Conservation (phyloP, 2,113 vertebrate genomes). For the Nannobrachium achirus region DNA sequence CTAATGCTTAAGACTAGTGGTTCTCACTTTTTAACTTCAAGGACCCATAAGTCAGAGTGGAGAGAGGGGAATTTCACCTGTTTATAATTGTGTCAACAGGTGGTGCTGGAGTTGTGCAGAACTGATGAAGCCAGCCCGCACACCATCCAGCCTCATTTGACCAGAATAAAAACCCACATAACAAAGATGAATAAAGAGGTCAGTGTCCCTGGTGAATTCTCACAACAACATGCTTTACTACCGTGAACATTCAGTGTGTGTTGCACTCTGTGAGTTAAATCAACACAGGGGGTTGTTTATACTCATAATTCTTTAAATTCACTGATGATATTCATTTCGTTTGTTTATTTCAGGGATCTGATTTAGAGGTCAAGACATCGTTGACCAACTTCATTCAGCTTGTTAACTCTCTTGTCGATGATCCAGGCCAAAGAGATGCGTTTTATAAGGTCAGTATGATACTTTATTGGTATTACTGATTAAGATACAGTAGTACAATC, state of each 20-base stretch:
- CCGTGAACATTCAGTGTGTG: too few relatives aligned
- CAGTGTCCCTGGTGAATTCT: background rate
- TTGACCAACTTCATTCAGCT: slow-evolving; percentile 35
- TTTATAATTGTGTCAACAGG: slow-evolving; percentile 20
- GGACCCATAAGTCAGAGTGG: too few relatives aligned
- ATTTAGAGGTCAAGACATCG: slow-evolving; percentile 28
- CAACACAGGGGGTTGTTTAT: too few relatives aligned
- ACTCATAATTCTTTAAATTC: background rate
- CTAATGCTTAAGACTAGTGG: too few relatives aligned
- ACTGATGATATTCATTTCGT: background rate
- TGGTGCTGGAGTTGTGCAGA: slow-evolving; percentile 57
- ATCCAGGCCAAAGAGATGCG: slow-evolving; percentile 19
- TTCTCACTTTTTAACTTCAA: too few relatives aligned
- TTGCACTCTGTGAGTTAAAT: too few relatives aligned
- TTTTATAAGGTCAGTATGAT: slow-evolving; percentile 50
- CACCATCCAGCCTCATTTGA: slow-evolving; percentile 41
- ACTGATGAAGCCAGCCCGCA: slow-evolving; percentile 16
- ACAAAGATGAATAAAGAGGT: slow-evolving; percentile 23
- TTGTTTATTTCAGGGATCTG: slow-evolving; percentile 7
- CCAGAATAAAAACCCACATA: slow-evolving; percentile 28
- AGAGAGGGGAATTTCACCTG: background rate
- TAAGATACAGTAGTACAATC: too few relatives aligned
- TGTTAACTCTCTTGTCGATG: slow-evolving; percentile 36
- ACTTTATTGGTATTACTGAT: too few relatives aligned
- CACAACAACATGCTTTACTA: background rate